A percentile compares a stretch with the other conserved stretches of the same genome.
phyloP scores from a whole-genome alignment of 2,888 invertebrate species.

The Erebia ligea region DNA sequence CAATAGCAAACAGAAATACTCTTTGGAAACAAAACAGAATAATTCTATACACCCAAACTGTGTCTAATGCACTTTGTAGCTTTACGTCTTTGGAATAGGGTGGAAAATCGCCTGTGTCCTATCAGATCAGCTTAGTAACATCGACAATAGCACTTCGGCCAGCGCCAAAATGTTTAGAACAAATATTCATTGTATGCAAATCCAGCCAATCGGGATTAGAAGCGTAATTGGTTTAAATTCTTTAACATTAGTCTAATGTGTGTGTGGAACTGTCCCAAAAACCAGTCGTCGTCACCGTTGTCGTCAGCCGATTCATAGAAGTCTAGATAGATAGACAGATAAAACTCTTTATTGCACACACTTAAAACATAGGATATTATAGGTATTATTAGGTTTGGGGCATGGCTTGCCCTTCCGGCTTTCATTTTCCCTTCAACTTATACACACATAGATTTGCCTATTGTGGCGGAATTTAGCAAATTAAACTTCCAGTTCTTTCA shows the following conservation, averaged over 20 bases:
- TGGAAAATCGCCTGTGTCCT: conserved; percentile 45
- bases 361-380: no score
- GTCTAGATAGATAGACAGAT: no score
- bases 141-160: conserved; percentile 60
- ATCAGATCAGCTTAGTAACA: conserved; percentile 50
- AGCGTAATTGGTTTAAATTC: conserved; percentile 52
- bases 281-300: no score
- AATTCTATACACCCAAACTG: conserved; percentile 33
- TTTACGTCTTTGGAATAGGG: conserved; percentile 44
- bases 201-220: conserved; percentile 69
- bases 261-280: not conserved
- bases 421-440: no score
- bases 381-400: no score
- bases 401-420: no score
- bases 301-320: no score
- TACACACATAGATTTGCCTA: no score
- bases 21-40: conserved; percentile 43
- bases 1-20: conserved; percentile 44
- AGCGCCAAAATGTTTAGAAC: conserved; percentile 71
- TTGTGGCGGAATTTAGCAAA: no score
- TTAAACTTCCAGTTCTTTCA: no score
- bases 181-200: conserved; percentile 78
- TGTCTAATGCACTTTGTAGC: conserved; percentile 14
- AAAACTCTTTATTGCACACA: no score
- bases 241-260: conserved; percentile 29